A percentile compares a stretch with the other conserved stretches of the same genome.
phyloP scores from a whole-genome alignment of 1,140 invertebrate species.

The Schlechtendalia chinensis region DNA sequence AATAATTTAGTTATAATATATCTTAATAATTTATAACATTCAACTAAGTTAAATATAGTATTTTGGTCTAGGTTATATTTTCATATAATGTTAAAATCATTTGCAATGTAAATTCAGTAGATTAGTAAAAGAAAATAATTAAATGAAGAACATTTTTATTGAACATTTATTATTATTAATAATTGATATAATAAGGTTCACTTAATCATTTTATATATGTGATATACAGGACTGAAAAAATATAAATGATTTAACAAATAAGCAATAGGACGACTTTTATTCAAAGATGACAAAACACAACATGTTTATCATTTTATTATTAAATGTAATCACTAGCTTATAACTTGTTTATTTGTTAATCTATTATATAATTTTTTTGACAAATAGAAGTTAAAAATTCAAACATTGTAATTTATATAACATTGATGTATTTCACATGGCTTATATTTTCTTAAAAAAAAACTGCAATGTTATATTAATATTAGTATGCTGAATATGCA shows the following conservation, averaged over 20 bases:
- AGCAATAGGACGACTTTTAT: background rate
- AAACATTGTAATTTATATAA: background rate
- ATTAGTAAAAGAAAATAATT: background rate
- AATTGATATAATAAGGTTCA: background rate
- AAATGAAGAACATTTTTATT: too few relatives aligned
- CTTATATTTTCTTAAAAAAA: background rate
- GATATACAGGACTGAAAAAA: constrained; percentile 14
- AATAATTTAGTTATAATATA: too few relatives aligned
- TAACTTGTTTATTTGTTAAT: background rate
- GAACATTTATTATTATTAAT: too few relatives aligned
- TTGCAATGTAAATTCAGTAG: background rate
- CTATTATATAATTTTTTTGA: background rate
- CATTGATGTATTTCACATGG: background rate
- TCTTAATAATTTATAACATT: background rate
- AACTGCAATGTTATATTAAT: background rate
- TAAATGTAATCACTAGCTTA: background rate
- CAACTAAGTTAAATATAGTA: background rate
- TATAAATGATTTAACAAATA: background rate
- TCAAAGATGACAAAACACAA: background rate
- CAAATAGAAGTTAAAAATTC: background rate
- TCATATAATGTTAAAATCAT: background rate
- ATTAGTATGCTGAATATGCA: background rate
- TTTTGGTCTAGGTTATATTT: background rate
- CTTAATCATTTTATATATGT: background rate
- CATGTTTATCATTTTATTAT: background rate